Evolutionary conservation across 2,888 invertebrate species (phyloP), one percentile per base, ranked within the genome.

Genomic region (Polydesmus complanatus): DNA sequence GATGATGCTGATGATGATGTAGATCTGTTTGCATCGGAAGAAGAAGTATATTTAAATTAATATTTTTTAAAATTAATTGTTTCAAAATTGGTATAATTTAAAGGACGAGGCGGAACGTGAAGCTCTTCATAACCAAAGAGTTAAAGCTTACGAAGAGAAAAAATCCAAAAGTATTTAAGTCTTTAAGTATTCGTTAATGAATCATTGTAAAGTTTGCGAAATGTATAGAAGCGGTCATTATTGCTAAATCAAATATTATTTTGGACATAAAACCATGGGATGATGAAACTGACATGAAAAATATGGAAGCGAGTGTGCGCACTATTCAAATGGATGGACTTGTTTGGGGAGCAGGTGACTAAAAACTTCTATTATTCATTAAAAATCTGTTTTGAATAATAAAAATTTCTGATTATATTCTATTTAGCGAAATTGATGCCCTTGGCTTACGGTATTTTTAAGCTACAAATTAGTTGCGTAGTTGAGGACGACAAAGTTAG

Each of bases 21-120:
- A 64, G 90, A 94, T 75, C 82, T 94, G 51, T 93, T 91, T 70
- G 92, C 86, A 49, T 91, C 90, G 21, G 92, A 89, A 64, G 89
- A 89, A 64, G 89, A 90, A 67, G 91, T 56, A 27, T 27, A 48
- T n/a, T 11, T 22, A 25, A 54, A 59, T 22, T 27, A 1, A 18
- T 18, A 27, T 25, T n/a, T 54, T 27, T 2, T 2, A n/a, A n/a
- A n/a, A n/a, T 52, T 52, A 25, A 11, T 58, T n/a, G 11, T 11
- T 26, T 26, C 11, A 54, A 19, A 22, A 14, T 25, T 49, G 19
- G n/a, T 19, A n/a, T 47, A 14, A 5, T 56, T 52, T 54, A 18
- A 52, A 65, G 58, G 62, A 68, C 47, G 69, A 70, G 61, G 73
- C 66, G 59, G 75, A 71, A 55, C 69, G 69, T 19, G 74, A 72